These are phyloP conservation scores for Sturnira hondurensis DNA, from an alignment of 2,113 vertebrate species.

Conservation along the genomic window DNA sequence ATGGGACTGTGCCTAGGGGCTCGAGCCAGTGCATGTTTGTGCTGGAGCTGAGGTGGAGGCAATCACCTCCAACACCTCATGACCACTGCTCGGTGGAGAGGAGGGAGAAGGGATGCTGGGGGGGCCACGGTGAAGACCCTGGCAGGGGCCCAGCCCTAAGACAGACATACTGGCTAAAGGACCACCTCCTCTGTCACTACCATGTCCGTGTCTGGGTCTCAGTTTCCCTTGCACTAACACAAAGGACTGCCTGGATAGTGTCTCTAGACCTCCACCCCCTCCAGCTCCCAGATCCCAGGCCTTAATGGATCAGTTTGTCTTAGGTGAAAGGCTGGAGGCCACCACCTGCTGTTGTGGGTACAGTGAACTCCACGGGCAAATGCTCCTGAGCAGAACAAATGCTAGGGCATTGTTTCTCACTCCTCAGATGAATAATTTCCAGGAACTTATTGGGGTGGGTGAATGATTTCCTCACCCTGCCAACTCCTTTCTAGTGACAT, in stretches of 20 bases:
- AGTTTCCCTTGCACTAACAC: not conserved
- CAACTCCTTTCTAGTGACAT: not conserved
- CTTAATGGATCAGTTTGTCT: no score
- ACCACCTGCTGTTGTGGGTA: not conserved
- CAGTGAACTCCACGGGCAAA: not conserved
- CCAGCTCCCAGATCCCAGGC: not conserved
- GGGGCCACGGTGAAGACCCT: accelerated
- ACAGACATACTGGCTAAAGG: not conserved
- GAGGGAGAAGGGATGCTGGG: not conserved
- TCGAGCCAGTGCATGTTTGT: not conserved
- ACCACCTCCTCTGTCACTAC: not conserved
- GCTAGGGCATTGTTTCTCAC: not conserved
- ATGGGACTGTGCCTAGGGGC: not conserved
- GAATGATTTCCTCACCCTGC: not conserved
- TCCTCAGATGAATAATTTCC: not conserved
- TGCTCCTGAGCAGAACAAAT: not conserved
- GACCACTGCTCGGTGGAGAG: not conserved
- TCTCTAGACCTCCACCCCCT: not conserved
- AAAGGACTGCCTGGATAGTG: not conserved
- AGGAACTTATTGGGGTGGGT: not conserved
- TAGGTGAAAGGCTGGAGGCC: not conserved
- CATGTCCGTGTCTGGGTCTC: not conserved
- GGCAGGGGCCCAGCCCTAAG: not conserved
- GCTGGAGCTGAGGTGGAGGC: not conserved
- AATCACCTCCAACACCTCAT: not conserved